Base-by-base conservation (phyloP, 2,888 invertebrate genomes). In the Cephus runcator region DNA sequence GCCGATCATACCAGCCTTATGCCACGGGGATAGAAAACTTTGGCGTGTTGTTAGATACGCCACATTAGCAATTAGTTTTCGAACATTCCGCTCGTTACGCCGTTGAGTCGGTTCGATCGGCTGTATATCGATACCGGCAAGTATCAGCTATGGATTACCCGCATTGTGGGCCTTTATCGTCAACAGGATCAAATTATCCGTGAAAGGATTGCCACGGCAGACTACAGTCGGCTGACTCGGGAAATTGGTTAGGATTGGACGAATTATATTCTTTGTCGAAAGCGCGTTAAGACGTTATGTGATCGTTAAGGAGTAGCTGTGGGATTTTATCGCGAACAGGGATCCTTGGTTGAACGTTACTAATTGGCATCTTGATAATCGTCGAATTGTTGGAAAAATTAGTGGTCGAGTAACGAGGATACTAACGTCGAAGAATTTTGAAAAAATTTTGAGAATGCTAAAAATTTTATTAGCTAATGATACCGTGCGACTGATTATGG, bases 141-240 rank as follows among this genome's bases (percentile, higher is more conserved):
- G 82, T 82, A 76, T 76, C 78, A 23, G 56, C 56, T 56, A 23
- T 56, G 73, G 77, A 75, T 81, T 79, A 76, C 79, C 78, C 77
- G 82, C 84, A 84, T 84, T 84, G 83, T 85, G 81, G 83, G 81
- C 83, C 84, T 86, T 88, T 88, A 89, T 89, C 88, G 86, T 85
- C 87, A 86, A 88, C 86, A 80, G 82, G 85, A 88, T 89, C 88
- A 87, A 86, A 88, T 89, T 89, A 87, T 87, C 86, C 83, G 85
- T 82, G 83, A 87, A 85, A 86, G 84, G 85, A 83, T 12, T 83
- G 56, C 56, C 23, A 56, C 0, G 56, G 56, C 56, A 56, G 82
- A 86, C 85, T 80, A 85, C 84, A 84, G 83, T 82, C 79, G 83
- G 83, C 80, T 84, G 83, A 81, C 78, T 78, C 56, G 56, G 56